Conservation (phyloP, 2,797 vertebrate genomes). For the Rhinichthys osculus region DNA sequence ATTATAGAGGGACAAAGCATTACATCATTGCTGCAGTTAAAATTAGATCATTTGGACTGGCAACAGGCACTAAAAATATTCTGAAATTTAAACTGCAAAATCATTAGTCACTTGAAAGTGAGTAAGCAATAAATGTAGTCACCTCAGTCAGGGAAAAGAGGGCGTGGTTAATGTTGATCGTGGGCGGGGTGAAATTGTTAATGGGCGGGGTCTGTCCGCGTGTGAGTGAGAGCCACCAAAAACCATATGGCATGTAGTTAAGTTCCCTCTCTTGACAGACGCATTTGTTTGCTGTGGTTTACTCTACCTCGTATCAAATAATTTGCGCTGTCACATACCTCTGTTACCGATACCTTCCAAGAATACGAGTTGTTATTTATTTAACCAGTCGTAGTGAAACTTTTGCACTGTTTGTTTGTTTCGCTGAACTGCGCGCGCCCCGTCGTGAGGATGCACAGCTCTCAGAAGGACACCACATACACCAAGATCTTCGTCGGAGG, state of each 20-base stretch:
- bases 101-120: not conserved
- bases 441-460: slow-evolving; percentile 89
- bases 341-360: not conserved
- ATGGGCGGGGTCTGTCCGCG: slow-evolving; percentile 6
- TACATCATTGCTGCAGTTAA: not conserved
- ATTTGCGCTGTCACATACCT: not conserved
- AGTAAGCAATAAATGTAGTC: not conserved
- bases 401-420: not conserved
- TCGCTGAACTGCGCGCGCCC: not conserved
- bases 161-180: not conserved
- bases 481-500: slow-evolving; percentile 98
- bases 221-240: not conserved
- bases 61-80: not conserved
- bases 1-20: not conserved
- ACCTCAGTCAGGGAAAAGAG: not conserved
- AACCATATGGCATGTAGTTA: slow-evolving; percentile 7
- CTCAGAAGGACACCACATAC: slow-evolving; percentile 97
- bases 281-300: not conserved
- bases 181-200: not conserved
- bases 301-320: not conserved
- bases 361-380: not conserved
- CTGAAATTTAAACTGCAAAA: not conserved
- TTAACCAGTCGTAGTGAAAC: slow-evolving; percentile 15
- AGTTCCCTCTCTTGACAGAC: not conserved
- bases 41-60: not conserved